phyloP scores from a whole-genome alignment of 2,888 invertebrate species.

The Carabus problematicus region DNA sequence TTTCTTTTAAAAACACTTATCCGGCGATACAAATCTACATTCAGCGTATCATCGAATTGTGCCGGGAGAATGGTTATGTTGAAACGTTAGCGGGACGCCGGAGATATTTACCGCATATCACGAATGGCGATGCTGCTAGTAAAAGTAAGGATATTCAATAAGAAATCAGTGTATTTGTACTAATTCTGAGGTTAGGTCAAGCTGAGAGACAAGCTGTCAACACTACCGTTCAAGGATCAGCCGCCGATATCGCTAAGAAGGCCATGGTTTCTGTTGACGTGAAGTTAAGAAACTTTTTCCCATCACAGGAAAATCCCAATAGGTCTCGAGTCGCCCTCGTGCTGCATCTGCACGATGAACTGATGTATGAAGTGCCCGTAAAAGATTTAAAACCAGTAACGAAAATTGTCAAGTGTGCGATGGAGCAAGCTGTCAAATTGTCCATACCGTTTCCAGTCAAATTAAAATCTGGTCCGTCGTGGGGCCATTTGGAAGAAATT shows the following conservation, averaged over 20 bases:
- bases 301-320: constrained; percentile 46
- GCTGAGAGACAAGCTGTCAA: constrained; percentile 97
- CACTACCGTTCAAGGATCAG: constrained; percentile 94
- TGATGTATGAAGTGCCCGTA: constrained; percentile 86
- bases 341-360: constrained; percentile 94
- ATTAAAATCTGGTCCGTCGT: constrained; percentile 79
- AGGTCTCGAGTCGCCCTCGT: constrained; percentile 70
- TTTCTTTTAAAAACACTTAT: constrained; percentile 81
- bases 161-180: constrained; percentile 10
- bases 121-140: constrained; percentile 64
- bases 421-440: constrained; percentile 80
- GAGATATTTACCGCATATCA: constrained; percentile 79
- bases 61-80: constrained; percentile 77
- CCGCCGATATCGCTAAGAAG: constrained; percentile 92
- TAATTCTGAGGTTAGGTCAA: constrained; percentile 64
- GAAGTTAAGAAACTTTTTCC: constrained; percentile 61
- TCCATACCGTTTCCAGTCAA: constrained; percentile 88
- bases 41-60: constrained; percentile 63
- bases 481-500: constrained; percentile 70
- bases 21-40: constrained; percentile 73
- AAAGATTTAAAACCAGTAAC: constrained; percentile 66
- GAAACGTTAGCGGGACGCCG: constrained; percentile 82
- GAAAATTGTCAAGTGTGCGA: constrained; percentile 72
- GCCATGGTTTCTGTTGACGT: constrained; percentile 84
- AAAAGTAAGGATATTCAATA: constrained; percentile 64